These are phyloP conservation scores for Coracias cyanogaster DNA, from an alignment of 2,797 vertebrate genomes.

Conservation along the genomic window DNA sequence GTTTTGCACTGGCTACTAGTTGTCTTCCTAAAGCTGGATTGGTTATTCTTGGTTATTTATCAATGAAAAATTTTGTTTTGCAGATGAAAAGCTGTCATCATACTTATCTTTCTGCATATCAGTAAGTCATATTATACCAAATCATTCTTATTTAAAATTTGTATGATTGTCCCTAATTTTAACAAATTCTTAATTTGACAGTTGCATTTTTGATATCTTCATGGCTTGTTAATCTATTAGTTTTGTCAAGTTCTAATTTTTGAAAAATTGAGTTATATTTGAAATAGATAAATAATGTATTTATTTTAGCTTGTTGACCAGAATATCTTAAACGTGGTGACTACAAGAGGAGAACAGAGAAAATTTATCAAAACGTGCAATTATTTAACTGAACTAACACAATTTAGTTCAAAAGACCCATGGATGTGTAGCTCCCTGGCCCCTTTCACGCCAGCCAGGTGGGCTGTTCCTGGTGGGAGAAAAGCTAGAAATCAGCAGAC, in stretches of 20 bases:
- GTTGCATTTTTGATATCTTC: neutral
- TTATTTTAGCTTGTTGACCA: neutral
- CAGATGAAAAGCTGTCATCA: neutral
- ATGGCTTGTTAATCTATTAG: neutral
- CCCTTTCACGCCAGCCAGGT: fast-evolving
- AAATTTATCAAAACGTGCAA: neutral
- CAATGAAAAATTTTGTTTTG: neutral
- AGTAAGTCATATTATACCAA: fast-evolving
- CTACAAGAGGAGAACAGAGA: neutral
- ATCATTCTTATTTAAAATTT: neutral
- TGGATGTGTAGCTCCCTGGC: neutral
- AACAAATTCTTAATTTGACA: neutral
- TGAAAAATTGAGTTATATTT: neutral
- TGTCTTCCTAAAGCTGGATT: neutral
- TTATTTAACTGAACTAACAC: neutral
- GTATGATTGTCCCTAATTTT: neutral
- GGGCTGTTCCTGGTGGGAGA: neutral
- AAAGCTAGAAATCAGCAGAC: neutral
- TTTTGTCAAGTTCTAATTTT: neutral
- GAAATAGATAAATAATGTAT: neutral
- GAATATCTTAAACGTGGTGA: neutral
- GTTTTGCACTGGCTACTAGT: neutral
- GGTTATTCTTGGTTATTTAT: neutral
- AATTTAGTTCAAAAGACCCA: neutral
- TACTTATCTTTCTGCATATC: neutral